Evolutionary conservation across 2,113 vertebrate genomes (phyloP).

Genomic region (Scytalopus superciliaris): DNA sequence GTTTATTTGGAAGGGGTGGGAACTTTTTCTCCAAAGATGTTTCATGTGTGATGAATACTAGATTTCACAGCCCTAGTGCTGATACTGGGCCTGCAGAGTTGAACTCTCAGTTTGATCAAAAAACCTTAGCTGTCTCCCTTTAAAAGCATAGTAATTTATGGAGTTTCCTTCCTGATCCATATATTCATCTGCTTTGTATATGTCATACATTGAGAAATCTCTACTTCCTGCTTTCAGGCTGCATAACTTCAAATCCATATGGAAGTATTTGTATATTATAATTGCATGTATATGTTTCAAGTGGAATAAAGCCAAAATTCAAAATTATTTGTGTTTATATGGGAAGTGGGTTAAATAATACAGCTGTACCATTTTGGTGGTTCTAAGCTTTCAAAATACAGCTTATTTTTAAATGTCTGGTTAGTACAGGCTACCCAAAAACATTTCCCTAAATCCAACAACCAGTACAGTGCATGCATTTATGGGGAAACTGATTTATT

Average conservation of each 20-base stretch:
- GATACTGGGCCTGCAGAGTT: neutral
- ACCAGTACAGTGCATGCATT: neutral
- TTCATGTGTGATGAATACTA: neutral
- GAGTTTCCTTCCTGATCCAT: neutral
- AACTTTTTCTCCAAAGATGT: neutral
- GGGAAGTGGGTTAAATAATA: neutral
- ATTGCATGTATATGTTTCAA: neutral
- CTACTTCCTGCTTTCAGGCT: neutral
- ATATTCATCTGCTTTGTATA: neutral
- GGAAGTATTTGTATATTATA: neutral
- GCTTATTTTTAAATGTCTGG: neutral
- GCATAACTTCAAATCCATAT: neutral
- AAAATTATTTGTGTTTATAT: neutral
- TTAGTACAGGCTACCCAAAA: neutral
- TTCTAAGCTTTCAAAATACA: neutral
- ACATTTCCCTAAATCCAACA: neutral
- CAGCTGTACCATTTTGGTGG: neutral
- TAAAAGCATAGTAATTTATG: neutral
- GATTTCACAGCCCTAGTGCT: neutral
- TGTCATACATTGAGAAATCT: neutral
- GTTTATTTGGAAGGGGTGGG: neutral
- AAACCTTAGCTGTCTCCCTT: fast-evolving
- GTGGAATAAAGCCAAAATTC: neutral
- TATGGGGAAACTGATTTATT: neutral
- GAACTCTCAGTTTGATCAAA: neutral